phyloP scores from a whole-genome alignment of 1,140 invertebrate species.

The Eumeta japonica region DNA sequence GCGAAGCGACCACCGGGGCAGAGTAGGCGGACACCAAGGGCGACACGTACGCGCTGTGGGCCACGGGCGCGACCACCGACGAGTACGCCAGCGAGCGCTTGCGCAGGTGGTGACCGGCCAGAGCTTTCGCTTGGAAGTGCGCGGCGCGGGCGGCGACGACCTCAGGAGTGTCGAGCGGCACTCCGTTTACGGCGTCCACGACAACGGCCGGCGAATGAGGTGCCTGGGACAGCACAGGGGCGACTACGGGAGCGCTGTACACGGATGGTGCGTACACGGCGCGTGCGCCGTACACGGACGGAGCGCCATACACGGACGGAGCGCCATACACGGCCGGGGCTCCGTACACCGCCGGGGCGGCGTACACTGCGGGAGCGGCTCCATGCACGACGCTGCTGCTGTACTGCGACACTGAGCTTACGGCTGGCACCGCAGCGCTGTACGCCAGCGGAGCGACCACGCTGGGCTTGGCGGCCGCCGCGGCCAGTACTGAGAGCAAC shows the following conservation, averaged over 20 bases:
- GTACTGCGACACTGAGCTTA: conserved; percentile 43
- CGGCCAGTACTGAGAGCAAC: conserved; percentile 35
- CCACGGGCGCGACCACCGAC: conserved; percentile 15
- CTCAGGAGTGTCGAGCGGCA: conserved; percentile 49
- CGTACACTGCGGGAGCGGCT: conserved; percentile 11
- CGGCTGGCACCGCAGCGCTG: conserved; percentile 21
- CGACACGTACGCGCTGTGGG: conserved; percentile 11
- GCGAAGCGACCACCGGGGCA: conserved; percentile 15
- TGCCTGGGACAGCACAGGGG: conserved; percentile 24
- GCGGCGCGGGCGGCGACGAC: conserved; percentile 51
- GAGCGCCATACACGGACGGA: too few relatives aligned
- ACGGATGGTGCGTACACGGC: conserved; percentile 19
- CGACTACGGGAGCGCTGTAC: conserved; percentile 24
- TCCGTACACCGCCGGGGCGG: conserved; percentile 24
- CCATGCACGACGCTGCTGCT: conserved; percentile 41
- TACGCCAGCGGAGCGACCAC: conserved; percentile 37
- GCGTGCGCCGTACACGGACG: conserved; percentile 20
- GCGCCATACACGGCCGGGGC: conserved; percentile 11
- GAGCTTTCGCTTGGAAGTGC: conserved; percentile 44
- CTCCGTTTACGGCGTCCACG: conserved; percentile 34
- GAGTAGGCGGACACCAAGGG: conserved; percentile 19
- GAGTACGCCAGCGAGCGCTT: conserved; percentile 33
- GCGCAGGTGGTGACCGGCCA: conserved; percentile 34
- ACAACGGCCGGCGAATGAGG: conserved; percentile 41
- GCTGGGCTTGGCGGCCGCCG: conserved; percentile 47